Evolutionary conservation across 2,113 vertebrate species (phyloP).

Genomic region (Tenrec ecaudatus): DNA sequence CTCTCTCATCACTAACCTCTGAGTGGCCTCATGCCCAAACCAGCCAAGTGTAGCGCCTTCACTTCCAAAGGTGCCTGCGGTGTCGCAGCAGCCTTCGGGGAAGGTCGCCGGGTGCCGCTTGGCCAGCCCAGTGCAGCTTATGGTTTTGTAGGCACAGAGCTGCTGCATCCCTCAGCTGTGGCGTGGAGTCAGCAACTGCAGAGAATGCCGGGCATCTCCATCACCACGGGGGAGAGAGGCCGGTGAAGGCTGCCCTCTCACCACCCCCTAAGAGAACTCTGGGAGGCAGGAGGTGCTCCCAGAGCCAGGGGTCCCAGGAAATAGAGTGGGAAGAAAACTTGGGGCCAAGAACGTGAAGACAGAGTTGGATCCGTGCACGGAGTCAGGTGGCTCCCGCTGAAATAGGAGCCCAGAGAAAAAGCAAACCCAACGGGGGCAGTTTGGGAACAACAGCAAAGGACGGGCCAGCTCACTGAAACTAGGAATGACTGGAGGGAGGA

Average conservation of each 20-base stretch:
- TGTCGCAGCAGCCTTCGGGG: constrained; percentile 39
- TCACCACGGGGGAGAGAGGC: background rate
- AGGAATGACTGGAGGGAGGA: background rate
- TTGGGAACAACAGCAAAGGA: background rate
- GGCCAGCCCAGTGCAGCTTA: background rate
- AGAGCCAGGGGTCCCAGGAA: background rate
- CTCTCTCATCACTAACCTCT: constrained; percentile 54
- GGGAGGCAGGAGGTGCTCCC: background rate
- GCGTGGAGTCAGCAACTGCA: background rate
- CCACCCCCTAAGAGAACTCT: background rate
- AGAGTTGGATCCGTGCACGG: background rate
- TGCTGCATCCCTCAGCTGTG: background rate
- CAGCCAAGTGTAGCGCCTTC: constrained; percentile 61
- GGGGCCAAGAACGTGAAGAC: background rate
- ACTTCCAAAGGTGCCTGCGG: constrained; percentile 50
- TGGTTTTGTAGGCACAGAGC: background rate
- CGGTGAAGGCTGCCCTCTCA: background rate
- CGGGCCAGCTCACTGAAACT: background rate
- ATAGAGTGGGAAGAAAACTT: background rate
- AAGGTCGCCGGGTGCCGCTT: constrained; percentile 45
- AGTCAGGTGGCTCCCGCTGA: background rate
- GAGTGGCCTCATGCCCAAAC: constrained; percentile 64
- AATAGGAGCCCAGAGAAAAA: background rate
- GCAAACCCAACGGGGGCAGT: background rate
- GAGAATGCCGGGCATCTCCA: background rate